Evolutionary conservation across 2,888 invertebrate species (phyloP).

Genomic region (Drosophila austrosaltans): DNA sequence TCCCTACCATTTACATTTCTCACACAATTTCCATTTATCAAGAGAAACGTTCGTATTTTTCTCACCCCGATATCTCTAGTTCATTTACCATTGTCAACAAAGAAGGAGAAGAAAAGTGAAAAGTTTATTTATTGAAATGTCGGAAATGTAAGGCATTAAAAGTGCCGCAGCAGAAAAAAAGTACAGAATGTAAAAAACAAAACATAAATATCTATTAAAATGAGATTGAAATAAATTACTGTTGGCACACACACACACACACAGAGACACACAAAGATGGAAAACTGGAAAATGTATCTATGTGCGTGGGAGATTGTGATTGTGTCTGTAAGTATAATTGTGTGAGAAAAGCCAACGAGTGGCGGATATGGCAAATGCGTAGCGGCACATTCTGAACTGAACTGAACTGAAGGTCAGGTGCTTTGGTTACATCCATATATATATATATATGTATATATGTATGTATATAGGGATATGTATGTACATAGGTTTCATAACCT

Average conservation of each 20-base stretch:
- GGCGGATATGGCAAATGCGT: not conserved
- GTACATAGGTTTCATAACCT: slow-evolving; percentile 17
- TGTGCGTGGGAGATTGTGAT: slow-evolving; percentile 1
- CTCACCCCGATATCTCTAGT: slow-evolving; percentile 23
- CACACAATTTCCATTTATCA: slow-evolving; percentile 10
- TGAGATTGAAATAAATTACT: slow-evolving; percentile 71
- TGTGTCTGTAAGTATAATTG: slow-evolving; percentile 1
- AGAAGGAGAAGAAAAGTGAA: slow-evolving; percentile 21
- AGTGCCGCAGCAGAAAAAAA: slow-evolving; percentile 16
- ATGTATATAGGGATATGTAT: not conserved
- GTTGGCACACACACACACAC: slow-evolving; percentile 37
- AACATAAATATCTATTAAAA: slow-evolving; percentile 74
- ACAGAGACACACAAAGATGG: slow-evolving; percentile 4
- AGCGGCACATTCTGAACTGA: slow-evolving; percentile 16
- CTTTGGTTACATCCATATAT: not conserved
- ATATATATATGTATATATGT: not conserved
- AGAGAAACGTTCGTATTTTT: not conserved
- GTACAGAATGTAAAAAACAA: slow-evolving; percentile 52
- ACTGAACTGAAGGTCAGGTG: slow-evolving; percentile 42
- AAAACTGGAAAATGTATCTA: slow-evolving; percentile 18
- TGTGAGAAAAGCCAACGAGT: not conserved
- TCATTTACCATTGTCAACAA: slow-evolving; percentile 40
- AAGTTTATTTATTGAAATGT: slow-evolving; percentile 61
- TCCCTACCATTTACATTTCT: not conserved
- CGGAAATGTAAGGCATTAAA: slow-evolving; percentile 57